These are phyloP conservation scores for Plemyria rubiginata DNA, from an alignment of 2,888 invertebrate genomes.

Conservation along the genomic window DNA sequence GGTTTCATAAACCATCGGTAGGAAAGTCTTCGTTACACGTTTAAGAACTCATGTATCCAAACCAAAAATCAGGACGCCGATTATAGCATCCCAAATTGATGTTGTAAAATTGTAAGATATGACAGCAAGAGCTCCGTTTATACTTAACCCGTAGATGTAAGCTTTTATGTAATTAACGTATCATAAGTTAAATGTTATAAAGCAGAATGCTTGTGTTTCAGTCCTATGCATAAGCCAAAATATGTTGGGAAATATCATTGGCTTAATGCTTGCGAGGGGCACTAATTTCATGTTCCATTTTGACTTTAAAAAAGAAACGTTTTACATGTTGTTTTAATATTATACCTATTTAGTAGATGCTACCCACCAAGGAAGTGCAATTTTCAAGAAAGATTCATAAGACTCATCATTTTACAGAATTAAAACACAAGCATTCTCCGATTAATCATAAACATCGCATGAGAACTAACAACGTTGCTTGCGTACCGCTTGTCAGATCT, in stretches of 20 bases:
- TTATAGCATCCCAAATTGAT: constrained; percentile 24
- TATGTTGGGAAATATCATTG: constrained; percentile 29
- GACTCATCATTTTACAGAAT: constrained; percentile 16
- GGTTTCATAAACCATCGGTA: constrained; percentile 10
- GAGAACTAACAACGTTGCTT: constrained; percentile 79
- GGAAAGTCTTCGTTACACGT: constrained; percentile 19
- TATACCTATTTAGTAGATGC: constrained; percentile 16
- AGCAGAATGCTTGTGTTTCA: constrained; percentile 60
- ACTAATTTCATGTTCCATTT: constrained; percentile 49
- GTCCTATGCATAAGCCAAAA: constrained; percentile 32
- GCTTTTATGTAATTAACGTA: constrained; percentile 66
- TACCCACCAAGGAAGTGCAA: constrained; percentile 19
- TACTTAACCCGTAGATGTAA: constrained; percentile 43
- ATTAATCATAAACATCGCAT: constrained; percentile 65
- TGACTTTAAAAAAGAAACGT: constrained; percentile 45
- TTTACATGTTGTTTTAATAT: constrained; percentile 37
- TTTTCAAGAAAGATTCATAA: neutral
- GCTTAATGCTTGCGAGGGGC: constrained; percentile 38
- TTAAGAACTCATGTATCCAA: constrained; percentile 2
- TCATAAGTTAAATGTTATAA: constrained; percentile 52
- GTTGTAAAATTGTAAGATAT: constrained; percentile 25
- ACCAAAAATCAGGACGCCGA: constrained; percentile 4
- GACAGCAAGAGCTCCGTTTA: constrained; percentile 33
- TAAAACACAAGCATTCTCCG: constrained; percentile 57
- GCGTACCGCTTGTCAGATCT: constrained; percentile 90